A percentile compares a stretch with the other conserved stretches of the same genome.
phyloP scores from a whole-genome alignment of 2,113 vertebrate genomes.

The Odocoileus virginianus region DNA sequence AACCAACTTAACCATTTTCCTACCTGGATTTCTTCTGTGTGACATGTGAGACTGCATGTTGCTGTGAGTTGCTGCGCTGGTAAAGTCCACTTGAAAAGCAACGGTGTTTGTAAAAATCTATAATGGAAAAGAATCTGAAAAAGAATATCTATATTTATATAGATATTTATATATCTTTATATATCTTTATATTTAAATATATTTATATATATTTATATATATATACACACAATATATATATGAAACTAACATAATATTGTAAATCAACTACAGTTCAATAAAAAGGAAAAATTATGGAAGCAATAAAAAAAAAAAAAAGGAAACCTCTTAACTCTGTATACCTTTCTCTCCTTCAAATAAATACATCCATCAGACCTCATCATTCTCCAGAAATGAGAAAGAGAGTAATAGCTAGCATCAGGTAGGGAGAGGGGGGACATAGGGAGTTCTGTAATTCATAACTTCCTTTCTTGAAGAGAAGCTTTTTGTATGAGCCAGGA shows the following conservation, averaged over 20 bases:
- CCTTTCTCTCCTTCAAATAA: neutral
- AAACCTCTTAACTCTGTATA: neutral
- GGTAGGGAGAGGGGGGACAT: too few species aligned
- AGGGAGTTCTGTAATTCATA: neutral
- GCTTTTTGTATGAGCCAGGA: neutral
- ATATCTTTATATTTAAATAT: too few species aligned
- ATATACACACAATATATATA: neutral
- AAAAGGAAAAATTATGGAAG: neutral
- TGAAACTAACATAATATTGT: neutral
- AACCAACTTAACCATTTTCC: neutral
- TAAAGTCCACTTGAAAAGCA: neutral
- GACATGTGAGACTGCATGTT: neutral
- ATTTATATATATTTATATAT: neutral
- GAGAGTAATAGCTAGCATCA: neutral
- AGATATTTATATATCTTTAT: neutral
- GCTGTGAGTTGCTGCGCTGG: neutral
- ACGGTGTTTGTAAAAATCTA: neutral
- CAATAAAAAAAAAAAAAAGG: neutral
- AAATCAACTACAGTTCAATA: neutral
- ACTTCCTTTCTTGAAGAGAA: neutral
- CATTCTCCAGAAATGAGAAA: neutral
- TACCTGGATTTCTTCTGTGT: neutral
- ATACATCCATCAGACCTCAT: neutral
- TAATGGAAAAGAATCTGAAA: neutral
- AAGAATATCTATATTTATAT: neutral